Conservation (phyloP, 2,113 vertebrate genomes). For the Ellobius talpinus region DNA sequence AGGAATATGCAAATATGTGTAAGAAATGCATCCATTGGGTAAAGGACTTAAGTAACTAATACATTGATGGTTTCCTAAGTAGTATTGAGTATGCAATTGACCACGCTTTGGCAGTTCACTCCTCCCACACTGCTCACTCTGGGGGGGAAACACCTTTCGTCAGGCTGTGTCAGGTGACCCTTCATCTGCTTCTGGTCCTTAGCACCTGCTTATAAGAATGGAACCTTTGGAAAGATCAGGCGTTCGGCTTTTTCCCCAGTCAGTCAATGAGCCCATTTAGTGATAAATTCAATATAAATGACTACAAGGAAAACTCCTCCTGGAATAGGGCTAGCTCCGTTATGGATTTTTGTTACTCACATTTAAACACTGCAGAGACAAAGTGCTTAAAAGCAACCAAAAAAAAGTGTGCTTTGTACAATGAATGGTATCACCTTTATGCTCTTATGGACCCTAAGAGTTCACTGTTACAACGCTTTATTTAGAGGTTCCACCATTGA, state of each 20-base stretch:
- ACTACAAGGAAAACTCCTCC: neutral
- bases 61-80: neutral
- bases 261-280: neutral
- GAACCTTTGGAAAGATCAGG: neutral
- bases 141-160: rapidly evolving
- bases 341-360: neutral
- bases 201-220: neutral
- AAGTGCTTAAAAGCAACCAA: neutral
- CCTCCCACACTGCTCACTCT: neutral
- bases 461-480: neutral
- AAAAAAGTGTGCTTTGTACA: neutral
- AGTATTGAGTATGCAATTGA: neutral
- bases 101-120: neutral
- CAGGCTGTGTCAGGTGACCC: neutral
- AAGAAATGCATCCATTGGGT: neutral
- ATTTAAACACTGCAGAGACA: neutral
- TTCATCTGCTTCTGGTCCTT: neutral
- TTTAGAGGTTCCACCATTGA: neutral
- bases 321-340: neutral
- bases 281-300: neutral
- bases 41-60: neutral
- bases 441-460: neutral
- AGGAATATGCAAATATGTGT: neutral
- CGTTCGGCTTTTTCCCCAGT: neutral
- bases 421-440: neutral